A percentile compares a stretch with the other conserved stretches of the same genome.
phyloP scores from a whole-genome alignment of 2,797 vertebrate species.

The Phoebastria nigripes region DNA sequence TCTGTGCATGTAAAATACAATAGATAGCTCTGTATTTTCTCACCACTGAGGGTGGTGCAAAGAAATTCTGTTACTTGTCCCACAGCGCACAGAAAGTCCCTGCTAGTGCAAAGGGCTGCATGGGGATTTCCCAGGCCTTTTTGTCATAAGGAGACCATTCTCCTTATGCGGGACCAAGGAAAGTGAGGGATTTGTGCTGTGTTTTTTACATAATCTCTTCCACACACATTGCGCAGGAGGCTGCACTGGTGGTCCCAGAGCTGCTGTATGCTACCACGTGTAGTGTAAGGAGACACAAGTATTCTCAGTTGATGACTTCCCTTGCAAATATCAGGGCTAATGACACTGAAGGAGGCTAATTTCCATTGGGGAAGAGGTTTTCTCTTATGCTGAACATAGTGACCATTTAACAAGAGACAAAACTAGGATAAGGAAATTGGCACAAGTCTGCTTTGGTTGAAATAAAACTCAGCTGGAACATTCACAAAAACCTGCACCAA shows the following conservation, averaged over 20 bases:
- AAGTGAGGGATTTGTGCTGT: rapidly evolving
- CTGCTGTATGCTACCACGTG: not conserved
- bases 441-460: not conserved
- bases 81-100: not conserved
- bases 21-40: not conserved
- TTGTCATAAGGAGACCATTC: not conserved
- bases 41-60: not conserved
- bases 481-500: not conserved
- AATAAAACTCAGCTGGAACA: not conserved
- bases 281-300: not conserved
- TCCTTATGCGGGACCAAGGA: not conserved
- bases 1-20: no score
- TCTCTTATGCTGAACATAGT: not conserved
- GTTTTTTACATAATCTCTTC: not conserved
- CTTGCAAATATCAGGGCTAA: not conserved
- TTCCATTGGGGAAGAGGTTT: not conserved
- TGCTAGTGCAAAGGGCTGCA: not conserved
- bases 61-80: not conserved
- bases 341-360: not conserved
- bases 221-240: no score
- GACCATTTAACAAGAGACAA: not conserved
- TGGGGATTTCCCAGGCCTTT: not conserved
- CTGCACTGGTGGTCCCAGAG: not conserved
- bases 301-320: not conserved
- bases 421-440: not conserved